A percentile compares a stretch with the other conserved stretches of the same genome.
Conservation (phyloP, 2,113 vertebrate genomes). For the Morone chrysops region DNA sequence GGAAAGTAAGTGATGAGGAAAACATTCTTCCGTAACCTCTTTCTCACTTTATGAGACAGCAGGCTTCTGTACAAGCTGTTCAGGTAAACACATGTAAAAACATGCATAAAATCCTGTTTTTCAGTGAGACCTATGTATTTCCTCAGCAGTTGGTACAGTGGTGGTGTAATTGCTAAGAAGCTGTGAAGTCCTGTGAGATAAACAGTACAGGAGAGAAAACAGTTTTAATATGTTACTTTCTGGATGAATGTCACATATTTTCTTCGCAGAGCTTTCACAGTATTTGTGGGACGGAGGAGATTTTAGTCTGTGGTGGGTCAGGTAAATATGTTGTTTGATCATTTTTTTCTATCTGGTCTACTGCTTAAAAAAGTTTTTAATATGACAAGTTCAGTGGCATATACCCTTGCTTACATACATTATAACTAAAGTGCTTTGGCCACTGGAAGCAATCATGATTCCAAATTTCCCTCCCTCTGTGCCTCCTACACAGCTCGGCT, state of each 20-base stretch:
- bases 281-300: background rate
- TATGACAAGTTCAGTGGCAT: background rate
- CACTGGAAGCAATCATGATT: background rate
- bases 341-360: background rate
- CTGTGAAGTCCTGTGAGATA: background rate
- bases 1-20: background rate
- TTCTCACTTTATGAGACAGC: background rate
- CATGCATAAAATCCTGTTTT: background rate
- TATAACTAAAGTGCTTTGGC: constrained; percentile 1
- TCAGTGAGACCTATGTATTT: background rate
- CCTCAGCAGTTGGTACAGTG: background rate
- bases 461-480: background rate
- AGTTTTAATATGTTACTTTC: background rate
- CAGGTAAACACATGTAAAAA: background rate
- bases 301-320: background rate
- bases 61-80: background rate
- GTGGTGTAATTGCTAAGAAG: background rate
- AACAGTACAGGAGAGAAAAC: background rate
- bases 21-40: background rate
- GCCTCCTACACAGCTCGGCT: constrained; percentile 5
- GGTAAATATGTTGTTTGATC: background rate
- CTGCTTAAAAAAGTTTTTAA: background rate
- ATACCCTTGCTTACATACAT: background rate
- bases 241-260: background rate
- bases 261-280: background rate